Evolutionary conservation across 2,113 vertebrate species (phyloP).

Genomic region (Xenus cinereus): DNA sequence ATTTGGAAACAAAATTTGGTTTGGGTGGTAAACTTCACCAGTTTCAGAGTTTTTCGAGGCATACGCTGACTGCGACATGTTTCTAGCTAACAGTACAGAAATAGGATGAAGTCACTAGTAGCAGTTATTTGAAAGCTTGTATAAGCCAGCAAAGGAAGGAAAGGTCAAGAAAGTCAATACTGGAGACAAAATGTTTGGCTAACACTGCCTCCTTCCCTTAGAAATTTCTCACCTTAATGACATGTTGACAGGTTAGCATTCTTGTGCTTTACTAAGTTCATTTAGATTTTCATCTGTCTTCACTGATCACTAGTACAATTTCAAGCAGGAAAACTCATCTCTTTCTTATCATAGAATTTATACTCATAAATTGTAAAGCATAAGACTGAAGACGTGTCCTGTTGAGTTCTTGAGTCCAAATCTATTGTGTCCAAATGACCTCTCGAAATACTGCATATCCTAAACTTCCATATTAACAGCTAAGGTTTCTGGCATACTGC

Average conservation of each 20-base stretch:
- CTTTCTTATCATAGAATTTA: not conserved
- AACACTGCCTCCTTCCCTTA: not conserved
- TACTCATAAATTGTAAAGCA: not conserved
- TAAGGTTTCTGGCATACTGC: not conserved
- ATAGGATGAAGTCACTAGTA: not conserved
- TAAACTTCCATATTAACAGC: not conserved
- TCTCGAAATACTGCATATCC: not conserved
- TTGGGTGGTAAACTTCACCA: not conserved
- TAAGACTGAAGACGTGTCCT: fast-evolving
- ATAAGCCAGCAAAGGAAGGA: not conserved
- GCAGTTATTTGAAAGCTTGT: not conserved
- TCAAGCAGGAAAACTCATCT: not conserved
- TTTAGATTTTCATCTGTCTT: not conserved
- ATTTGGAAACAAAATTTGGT: not conserved
- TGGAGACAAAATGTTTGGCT: not conserved
- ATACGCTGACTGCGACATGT: not conserved
- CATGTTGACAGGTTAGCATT: not conserved
- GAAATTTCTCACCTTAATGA: not conserved
- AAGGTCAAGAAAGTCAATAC: not conserved
- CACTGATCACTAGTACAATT: not conserved
- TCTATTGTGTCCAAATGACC: not conserved
- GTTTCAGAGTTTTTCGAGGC: not conserved
- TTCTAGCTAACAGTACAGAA: not conserved
- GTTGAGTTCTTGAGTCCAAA: not conserved
- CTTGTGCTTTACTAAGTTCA: not conserved